Conservation (phyloP, 2,797 vertebrate species). For the Coluber constrictor region DNA sequence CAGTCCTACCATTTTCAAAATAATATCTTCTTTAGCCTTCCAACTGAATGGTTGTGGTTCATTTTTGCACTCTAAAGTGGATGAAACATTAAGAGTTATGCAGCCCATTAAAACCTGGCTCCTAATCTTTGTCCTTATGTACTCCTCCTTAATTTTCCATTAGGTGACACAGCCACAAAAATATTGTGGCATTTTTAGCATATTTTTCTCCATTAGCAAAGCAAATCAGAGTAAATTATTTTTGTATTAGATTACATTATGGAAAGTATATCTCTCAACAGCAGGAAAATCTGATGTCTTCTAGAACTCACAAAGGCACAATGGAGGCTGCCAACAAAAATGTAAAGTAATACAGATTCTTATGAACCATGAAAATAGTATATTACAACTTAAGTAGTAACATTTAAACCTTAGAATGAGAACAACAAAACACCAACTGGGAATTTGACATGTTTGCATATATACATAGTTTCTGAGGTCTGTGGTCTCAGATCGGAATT, state of each 20-base stretch:
- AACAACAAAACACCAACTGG: slow-evolving; percentile 56
- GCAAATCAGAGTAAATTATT: slow-evolving; percentile 68
- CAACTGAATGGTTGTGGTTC: background rate
- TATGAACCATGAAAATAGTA: slow-evolving; percentile 72
- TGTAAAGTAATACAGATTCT: slow-evolving; percentile 74
- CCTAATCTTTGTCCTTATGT: slow-evolving; percentile 35
- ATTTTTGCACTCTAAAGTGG: background rate
- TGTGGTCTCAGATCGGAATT: slow-evolving; percentile 45
- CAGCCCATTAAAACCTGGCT: slow-evolving; percentile 12
- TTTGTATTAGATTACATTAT: slow-evolving; percentile 67
- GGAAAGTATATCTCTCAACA: slow-evolving; percentile 69
- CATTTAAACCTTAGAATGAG: slow-evolving; percentile 65
- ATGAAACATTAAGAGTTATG: background rate
- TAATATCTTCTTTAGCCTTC: background rate
- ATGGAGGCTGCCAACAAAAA: slow-evolving; percentile 74
- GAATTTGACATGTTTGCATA: slow-evolving; percentile 25
- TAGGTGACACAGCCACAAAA: slow-evolving; percentile 36
- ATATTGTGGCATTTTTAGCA: slow-evolving; percentile 23
- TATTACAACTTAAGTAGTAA: slow-evolving; percentile 67
- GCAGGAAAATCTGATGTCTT: slow-evolving; percentile 68
- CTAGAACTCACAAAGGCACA: slow-evolving; percentile 66
- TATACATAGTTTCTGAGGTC: slow-evolving; percentile 31
- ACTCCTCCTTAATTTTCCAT: slow-evolving; percentile 39
- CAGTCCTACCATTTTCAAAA: background rate
- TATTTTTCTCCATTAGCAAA: slow-evolving; percentile 59